Conservation (phyloP, 2,888 invertebrate species). For the Podotricha telesiphe region DNA sequence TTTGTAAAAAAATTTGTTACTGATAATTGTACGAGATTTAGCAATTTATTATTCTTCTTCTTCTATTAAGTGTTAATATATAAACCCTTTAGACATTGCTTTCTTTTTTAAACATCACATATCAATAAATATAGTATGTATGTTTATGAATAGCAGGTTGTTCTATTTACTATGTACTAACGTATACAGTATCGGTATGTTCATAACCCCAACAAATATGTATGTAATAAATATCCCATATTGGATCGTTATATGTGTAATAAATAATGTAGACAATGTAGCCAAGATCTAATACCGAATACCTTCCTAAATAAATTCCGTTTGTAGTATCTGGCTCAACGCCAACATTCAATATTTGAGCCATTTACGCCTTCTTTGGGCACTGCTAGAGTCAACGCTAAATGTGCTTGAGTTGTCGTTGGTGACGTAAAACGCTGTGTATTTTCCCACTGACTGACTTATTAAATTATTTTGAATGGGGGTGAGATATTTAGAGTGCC, state of each 20-base stretch:
- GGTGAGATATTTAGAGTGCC: conserved; percentile 41
- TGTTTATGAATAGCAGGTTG: background rate
- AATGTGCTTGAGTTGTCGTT: conserved; percentile 62
- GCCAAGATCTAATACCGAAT: conserved; percentile 20
- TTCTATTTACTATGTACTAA: background rate
- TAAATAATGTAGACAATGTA: background rate
- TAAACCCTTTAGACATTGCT: background rate
- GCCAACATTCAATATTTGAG: conserved; percentile 49
- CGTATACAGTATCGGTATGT: background rate
- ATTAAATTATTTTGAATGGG: conserved; percentile 48
- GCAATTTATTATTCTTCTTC: background rate
- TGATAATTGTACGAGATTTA: background rate
- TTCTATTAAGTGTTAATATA: background rate
- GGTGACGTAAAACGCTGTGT: conserved; percentile 56
- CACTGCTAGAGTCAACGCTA: conserved; percentile 61
- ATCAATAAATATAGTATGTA: no score
- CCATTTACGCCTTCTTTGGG: conserved; percentile 53
- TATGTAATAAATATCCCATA: no score
- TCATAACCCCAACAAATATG: background rate
- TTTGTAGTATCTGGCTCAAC: conserved; percentile 44
- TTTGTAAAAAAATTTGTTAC: no score
- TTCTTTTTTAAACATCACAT: no score
- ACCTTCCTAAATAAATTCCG: conserved; percentile 33
- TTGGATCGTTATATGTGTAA: background rate
- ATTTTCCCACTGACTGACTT: conserved; percentile 54